A percentile compares a stretch with the other conserved stretches of the same genome.
Evolutionary conservation across 1,140 invertebrate genomes (phyloP).

Genomic region (Eumaeus atala): DNA sequence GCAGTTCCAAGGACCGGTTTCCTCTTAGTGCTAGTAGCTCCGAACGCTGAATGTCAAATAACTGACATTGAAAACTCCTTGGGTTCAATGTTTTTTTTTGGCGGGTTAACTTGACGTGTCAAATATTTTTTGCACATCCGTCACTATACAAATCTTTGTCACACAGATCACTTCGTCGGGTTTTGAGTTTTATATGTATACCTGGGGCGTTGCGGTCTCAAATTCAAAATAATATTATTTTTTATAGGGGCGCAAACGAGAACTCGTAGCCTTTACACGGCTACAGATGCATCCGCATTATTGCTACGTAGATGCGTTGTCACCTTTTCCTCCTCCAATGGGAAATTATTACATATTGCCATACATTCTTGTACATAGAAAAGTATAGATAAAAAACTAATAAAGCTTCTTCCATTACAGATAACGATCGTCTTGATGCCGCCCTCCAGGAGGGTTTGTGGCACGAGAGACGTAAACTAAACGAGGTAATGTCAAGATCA

Average conservation of each 20-base stretch:
- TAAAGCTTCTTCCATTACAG: slow-evolving; percentile 33
- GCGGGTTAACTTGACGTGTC: background rate
- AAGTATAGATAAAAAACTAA: too few species aligned
- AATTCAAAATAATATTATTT: too few species aligned
- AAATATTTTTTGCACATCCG: slow-evolving; percentile 14
- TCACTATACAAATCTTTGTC: slow-evolving; percentile 1
- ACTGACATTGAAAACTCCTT: slow-evolving; percentile 61
- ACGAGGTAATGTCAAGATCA: slow-evolving; percentile 30
- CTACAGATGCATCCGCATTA: too few species aligned
- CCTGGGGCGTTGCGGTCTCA: too few species aligned
- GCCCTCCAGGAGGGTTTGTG: slow-evolving; percentile 25
- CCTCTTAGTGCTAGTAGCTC: slow-evolving; percentile 20
- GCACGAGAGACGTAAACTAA: slow-evolving; percentile 32
- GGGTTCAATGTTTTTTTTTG: slow-evolving; percentile 22
- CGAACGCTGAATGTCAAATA: slow-evolving; percentile 50
- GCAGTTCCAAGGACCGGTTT: background rate
- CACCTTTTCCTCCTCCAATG: too few species aligned
- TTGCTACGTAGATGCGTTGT: too few species aligned
- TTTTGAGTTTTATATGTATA: too few species aligned
- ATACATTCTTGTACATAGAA: background rate
- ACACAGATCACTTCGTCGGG: background rate
- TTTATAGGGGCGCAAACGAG: too few species aligned
- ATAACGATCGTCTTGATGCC: slow-evolving; percentile 46
- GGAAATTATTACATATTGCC: too few species aligned
- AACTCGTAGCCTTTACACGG: too few species aligned